Evolutionary conservation across 2,113 vertebrate genomes (phyloP).

Genomic region (Capreolus pygargus): DNA sequence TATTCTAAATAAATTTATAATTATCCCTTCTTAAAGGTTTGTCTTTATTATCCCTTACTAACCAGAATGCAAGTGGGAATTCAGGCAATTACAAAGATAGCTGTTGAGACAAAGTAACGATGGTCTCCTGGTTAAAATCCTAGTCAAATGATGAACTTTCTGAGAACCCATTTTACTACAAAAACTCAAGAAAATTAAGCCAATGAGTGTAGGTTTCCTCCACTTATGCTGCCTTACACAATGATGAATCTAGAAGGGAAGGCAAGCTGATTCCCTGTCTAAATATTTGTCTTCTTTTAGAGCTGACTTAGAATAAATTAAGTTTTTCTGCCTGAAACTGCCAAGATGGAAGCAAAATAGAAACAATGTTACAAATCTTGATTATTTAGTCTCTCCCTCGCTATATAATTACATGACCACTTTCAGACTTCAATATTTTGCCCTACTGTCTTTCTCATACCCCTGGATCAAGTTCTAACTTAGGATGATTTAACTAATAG

Average conservation of each 20-base stretch:
- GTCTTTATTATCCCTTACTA: not conserved
- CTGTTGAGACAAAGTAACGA: constrained; percentile 22
- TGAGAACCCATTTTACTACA: constrained; percentile 44
- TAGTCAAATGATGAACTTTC: constrained; percentile 40
- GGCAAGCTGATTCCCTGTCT: constrained; percentile 56
- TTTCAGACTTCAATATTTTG: not conserved
- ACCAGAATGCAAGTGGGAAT: constrained; percentile 12
- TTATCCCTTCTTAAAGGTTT: constrained; percentile 34
- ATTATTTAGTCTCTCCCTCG: not conserved
- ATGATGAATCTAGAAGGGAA: constrained; percentile 29
- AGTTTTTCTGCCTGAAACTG: constrained; percentile 44
- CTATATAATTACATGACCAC: not conserved
- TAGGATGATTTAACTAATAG: not conserved
- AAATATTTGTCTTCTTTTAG: constrained; percentile 68
- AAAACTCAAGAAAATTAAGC: constrained; percentile 36
- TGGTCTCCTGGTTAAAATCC: constrained; percentile 22
- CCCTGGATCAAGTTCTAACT: not conserved
- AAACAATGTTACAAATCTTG: not conserved
- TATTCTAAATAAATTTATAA: constrained; percentile 47
- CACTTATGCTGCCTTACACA: not conserved
- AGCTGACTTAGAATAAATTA: constrained; percentile 60
- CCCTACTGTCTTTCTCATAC: not conserved
- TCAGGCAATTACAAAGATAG: not conserved
- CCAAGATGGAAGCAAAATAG: not conserved
- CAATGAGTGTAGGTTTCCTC: constrained; percentile 6